These are phyloP conservation scores for Trichechus manatus DNA, from an alignment of 2,113 vertebrate genomes.

Conservation along the genomic window DNA sequence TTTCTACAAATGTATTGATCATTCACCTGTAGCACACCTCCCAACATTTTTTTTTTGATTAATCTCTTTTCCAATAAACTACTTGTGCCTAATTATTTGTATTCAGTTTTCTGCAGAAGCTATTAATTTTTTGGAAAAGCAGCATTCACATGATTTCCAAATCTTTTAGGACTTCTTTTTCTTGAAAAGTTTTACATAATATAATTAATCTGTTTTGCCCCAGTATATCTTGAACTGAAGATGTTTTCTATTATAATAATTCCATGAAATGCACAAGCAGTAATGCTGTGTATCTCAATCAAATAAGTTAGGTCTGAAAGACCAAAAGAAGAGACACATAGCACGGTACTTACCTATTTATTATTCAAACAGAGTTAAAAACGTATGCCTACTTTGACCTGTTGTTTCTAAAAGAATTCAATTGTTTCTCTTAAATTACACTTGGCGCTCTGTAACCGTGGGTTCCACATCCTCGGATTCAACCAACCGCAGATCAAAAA, in stretches of 20 bases:
- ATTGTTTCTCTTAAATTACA: neutral
- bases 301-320: neutral
- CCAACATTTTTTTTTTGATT: neutral
- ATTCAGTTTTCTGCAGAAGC: neutral
- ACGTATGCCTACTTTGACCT: neutral
- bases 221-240: neutral
- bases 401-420: neutral
- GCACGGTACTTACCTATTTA: neutral
- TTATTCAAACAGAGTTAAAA: neutral
- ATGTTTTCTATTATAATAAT: neutral
- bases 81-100: neutral
- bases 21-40: neutral
- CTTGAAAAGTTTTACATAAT: neutral
- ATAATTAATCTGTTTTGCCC: conserved; percentile 1
- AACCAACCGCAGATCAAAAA: too few species aligned
- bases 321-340: neutral
- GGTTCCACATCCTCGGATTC: too few species aligned
- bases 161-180: neutral
- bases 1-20: neutral
- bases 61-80: neutral
- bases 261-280: neutral
- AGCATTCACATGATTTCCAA: neutral
- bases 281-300: neutral
- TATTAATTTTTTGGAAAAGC: neutral
- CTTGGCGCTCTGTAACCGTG: too few species aligned